Percentiles rank a stretch among this genome's conserved stretches.
These are phyloP conservation scores for Spongilla lacustris DNA, from an alignment of 37 sponge, comb jelly and placozoan genomes.

Conservation along the genomic window DNA sequence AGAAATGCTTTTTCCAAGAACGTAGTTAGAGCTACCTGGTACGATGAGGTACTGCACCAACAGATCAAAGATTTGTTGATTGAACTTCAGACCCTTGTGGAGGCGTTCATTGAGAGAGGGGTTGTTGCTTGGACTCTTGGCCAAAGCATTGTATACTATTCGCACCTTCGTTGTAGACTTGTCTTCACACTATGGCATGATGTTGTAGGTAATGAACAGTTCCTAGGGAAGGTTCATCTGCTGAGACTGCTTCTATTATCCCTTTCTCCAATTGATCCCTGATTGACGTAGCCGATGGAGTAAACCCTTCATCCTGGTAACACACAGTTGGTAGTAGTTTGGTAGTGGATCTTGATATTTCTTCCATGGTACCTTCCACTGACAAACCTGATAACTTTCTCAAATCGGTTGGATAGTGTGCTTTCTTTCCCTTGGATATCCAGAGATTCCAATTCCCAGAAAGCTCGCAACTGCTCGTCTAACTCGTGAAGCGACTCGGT, in stretches of 20 bases:
- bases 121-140: slow-evolving; percentile 4
- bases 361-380: slow-evolving; percentile 3
- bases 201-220: slow-evolving; percentile 27
- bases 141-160: slow-evolving; percentile 30
- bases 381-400: neutral
- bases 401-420: neutral
- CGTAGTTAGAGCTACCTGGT: neutral
- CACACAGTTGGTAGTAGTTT: neutral
- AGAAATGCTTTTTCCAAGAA: slow-evolving; percentile 30
- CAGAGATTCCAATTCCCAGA: neutral
- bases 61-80: slow-evolving; percentile 25
- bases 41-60: slow-evolving; percentile 13
- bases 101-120: slow-evolving; percentile 37
- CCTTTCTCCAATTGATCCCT: slow-evolving; percentile 10
- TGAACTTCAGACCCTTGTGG: slow-evolving; percentile 15
- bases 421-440: neutral
- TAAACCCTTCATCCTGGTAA: neutral
- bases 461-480: neutral
- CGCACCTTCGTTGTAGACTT: slow-evolving; percentile 36
- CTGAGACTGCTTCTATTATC: slow-evolving; percentile 3
- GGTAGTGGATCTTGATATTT: neutral
- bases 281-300: neutral
- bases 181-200: slow-evolving; percentile 34
- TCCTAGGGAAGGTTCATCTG: neutral
- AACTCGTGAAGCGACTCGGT: neutral